phyloP scores from a whole-genome alignment of 2,797 vertebrate species.

The Pristis pectinata region DNA sequence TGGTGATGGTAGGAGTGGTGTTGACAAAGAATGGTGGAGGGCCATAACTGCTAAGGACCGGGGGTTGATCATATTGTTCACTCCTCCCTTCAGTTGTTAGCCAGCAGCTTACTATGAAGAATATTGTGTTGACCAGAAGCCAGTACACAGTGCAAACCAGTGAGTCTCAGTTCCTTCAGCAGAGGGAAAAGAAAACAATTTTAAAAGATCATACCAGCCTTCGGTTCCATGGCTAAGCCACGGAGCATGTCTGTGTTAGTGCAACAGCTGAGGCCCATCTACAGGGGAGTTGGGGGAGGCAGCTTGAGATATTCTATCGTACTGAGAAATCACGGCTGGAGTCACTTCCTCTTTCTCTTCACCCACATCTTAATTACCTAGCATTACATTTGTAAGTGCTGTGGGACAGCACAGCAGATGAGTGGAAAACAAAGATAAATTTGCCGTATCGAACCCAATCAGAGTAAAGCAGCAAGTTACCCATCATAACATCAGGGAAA shows the following conservation, averaged over 20 bases:
- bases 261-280: background rate
- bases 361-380: constrained; percentile 27
- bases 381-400: background rate
- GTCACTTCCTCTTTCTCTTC: constrained; percentile 6
- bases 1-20: background rate
- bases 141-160: background rate
- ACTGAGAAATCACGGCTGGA: background rate
- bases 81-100: background rate
- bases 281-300: background rate
- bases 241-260: background rate
- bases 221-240: background rate
- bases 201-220: background rate
- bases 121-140: background rate
- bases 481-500: constrained; percentile 9
- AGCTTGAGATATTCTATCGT: too few relatives aligned
- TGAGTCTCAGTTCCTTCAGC: background rate
- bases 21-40: background rate
- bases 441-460: background rate
- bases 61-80: background rate
- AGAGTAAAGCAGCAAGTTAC: background rate
- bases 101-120: background rate
- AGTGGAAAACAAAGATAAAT: constrained; percentile 26
- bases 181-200: background rate
- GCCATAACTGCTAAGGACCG: background rate
- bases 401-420: constrained; percentile 3